Evolutionary conservation across 2,888 invertebrate species (phyloP).

Genomic region (Oegoconia quadripuncta): DNA sequence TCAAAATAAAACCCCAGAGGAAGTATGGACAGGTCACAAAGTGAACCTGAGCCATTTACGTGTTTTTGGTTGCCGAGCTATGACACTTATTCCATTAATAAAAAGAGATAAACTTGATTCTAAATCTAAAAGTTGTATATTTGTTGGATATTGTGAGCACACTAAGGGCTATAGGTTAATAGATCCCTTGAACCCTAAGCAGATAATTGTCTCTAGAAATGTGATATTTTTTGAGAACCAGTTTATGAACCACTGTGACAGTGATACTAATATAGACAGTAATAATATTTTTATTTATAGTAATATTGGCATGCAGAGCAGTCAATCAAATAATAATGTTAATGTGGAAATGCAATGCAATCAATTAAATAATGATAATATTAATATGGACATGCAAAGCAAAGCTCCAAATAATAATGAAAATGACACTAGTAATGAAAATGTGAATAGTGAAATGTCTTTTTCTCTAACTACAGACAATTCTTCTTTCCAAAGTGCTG

Average conservation of each 20-base stretch:
- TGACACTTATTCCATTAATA: neutral
- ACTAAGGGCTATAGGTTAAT: neutral
- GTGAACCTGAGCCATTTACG: slow-evolving; percentile 5
- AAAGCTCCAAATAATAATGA: neutral
- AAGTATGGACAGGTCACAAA: slow-evolving; percentile 7
- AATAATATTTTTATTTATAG: slow-evolving; percentile 6
- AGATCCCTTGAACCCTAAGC: slow-evolving; percentile 1
- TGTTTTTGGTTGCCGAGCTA: slow-evolving; percentile 8
- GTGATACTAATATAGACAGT: too few relatives aligned
- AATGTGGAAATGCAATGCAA: too few relatives aligned
- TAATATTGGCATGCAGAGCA: neutral
- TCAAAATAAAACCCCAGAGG: slow-evolving; percentile 6
- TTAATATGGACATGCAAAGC: neutral
- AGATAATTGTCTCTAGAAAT: too few relatives aligned
- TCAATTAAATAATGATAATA: neutral
- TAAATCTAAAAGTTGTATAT: slow-evolving; percentile 1
- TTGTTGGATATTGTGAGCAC: slow-evolving; percentile 6
- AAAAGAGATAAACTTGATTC: slow-evolving; percentile 4
- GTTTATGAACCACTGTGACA: too few relatives aligned
- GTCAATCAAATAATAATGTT: too few relatives aligned
- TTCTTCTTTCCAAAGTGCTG: neutral
- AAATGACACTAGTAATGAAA: neutral
- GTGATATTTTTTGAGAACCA: neutral
- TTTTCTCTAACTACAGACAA: neutral
- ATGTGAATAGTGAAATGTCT: neutral